phyloP scores from a whole-genome alignment of 2,888 invertebrate genomes.

The Toxonevra muliebris region DNA sequence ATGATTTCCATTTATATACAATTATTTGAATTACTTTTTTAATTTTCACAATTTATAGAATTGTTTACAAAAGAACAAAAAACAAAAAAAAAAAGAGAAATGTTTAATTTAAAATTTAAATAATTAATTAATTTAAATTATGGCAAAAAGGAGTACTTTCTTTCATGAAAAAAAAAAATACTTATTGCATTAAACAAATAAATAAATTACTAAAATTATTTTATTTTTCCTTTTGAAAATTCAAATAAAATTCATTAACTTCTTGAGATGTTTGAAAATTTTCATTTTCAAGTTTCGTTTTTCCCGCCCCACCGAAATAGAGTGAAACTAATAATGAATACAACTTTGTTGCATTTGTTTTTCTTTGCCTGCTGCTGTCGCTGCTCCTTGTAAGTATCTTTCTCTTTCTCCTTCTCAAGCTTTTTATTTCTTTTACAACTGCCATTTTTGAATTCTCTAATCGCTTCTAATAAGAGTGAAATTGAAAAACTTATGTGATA shows the following conservation, averaged over 20 bases:
- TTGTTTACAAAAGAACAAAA: no score
- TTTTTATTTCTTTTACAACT: slow-evolving; percentile 17
- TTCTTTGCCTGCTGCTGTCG: slow-evolving; percentile 17
- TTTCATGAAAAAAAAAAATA: no score
- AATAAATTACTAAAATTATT: no score
- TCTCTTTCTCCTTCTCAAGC: not conserved
- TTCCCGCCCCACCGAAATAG: slow-evolving; percentile 14
- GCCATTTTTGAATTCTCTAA: slow-evolving; percentile 50
- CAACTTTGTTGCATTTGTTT: slow-evolving; percentile 38
- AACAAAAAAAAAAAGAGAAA: no score
- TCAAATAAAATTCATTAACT: slow-evolving; percentile 49
- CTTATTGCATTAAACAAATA: no score
- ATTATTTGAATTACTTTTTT: no score
- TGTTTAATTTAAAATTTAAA: no score
- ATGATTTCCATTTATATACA: no score
- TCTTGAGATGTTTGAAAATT: slow-evolving; percentile 57
- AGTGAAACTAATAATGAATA: slow-evolving; percentile 35
- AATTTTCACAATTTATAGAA: no score
- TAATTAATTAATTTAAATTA: no score
- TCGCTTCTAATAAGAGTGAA: slow-evolving; percentile 63
- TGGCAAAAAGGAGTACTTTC: no score
- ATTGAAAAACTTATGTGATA: slow-evolving; percentile 62
- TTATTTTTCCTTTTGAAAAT: not conserved
- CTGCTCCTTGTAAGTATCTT: no score
- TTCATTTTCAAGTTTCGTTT: slow-evolving; percentile 43